Conservation (phyloP, 2,888 invertebrate species). For the Drosophila neotestacea region DNA sequence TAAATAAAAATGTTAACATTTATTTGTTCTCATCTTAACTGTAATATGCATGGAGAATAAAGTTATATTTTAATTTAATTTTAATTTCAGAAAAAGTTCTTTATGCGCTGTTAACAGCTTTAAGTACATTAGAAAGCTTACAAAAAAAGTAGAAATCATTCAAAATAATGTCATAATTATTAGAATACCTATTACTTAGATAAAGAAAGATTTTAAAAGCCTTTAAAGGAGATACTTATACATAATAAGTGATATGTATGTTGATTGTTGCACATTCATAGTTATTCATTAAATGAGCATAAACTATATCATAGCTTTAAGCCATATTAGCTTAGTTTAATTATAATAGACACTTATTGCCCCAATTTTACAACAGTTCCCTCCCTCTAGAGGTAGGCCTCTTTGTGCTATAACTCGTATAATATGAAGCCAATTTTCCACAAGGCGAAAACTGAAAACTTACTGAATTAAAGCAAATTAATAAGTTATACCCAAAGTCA, state of each 20-base stretch:
- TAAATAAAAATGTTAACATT: no score
- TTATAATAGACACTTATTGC: constrained; percentile 29
- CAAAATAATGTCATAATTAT: neutral
- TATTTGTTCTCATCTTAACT: no score
- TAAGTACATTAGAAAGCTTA: constrained; percentile 30
- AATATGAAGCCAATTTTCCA: constrained; percentile 61
- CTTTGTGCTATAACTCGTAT: constrained; percentile 2
- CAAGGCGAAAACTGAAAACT: constrained; percentile 53
- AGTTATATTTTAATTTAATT: no score
- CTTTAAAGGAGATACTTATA: no score
- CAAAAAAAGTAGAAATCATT: constrained; percentile 1
- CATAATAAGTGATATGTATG: no score
- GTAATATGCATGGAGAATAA: no score
- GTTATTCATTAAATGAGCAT: neutral
- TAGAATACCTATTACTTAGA: constrained; percentile 1
- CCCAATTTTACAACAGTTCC: constrained; percentile 14
- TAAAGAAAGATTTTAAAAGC: neutral
- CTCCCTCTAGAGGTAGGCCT: neutral
- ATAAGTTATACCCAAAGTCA: constrained; percentile 46
- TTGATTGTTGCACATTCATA: neutral
- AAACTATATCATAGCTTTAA: neutral
- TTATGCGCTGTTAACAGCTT: no score
- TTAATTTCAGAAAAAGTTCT: no score
- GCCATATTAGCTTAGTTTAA: constrained; percentile 22
- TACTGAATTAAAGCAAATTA: constrained; percentile 73